Evolutionary conservation across 2,888 invertebrate species (phyloP).

Genomic region (Phyto melanocephala): DNA sequence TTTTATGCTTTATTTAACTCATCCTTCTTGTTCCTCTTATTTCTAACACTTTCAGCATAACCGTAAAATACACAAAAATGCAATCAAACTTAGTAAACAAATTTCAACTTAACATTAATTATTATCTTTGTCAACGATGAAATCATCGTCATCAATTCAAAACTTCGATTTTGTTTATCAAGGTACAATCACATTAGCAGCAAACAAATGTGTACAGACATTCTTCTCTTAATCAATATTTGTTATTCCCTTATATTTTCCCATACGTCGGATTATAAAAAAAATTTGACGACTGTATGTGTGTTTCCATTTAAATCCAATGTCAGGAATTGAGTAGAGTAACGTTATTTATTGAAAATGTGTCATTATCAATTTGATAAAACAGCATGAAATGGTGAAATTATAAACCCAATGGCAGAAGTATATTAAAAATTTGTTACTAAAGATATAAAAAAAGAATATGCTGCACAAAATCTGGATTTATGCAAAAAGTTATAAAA

Average conservation of each 20-base stretch:
- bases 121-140: slow-evolving; percentile 9
- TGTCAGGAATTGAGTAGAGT: slow-evolving; percentile 9
- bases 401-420: slow-evolving; percentile 33
- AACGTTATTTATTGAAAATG: slow-evolving; percentile 49
- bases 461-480: too few relatives aligned
- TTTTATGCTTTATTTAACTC: too few relatives aligned
- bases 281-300: too few relatives aligned
- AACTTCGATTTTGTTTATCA: slow-evolving; percentile 13
- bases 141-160: slow-evolving; percentile 15
- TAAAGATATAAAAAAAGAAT: too few relatives aligned
- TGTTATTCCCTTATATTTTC: too few relatives aligned
- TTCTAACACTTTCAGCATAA: neutral
- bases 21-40: too few relatives aligned
- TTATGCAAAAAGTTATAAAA: too few relatives aligned
- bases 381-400: slow-evolving; percentile 51
- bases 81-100: slow-evolving; percentile 15
- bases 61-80: neutral
- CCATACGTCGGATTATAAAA: too few relatives aligned
- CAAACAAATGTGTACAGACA: neutral
- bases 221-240: too few relatives aligned
- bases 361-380: slow-evolving; percentile 57
- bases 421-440: slow-evolving; percentile 48
- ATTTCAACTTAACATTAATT: slow-evolving; percentile 41
- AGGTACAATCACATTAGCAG: slow-evolving; percentile 23
- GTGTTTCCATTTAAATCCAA: too few relatives aligned